Evolutionary conservation across 2,113 vertebrate species (phyloP).

Genomic region (Euleptes europaea): DNA sequence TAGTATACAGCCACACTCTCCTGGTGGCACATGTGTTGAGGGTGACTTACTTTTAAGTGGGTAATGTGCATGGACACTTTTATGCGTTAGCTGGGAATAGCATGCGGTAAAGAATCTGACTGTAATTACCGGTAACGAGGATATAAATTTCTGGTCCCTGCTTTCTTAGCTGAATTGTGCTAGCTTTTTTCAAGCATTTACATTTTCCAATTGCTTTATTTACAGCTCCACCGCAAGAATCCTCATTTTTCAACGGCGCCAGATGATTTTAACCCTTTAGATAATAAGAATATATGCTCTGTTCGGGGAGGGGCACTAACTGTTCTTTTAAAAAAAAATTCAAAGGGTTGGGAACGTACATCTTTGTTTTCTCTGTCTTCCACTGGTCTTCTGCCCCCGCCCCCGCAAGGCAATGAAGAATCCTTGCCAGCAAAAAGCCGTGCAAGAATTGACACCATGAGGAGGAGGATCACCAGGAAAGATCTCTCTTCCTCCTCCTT

Average conservation of each 20-base stretch:
- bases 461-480: too few species aligned
- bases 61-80: slow-evolving; percentile 61
- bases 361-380: too few species aligned
- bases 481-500: too few species aligned
- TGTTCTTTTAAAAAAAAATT: not conserved
- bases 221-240: slow-evolving; percentile 54
- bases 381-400: too few species aligned
- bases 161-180: slow-evolving; percentile 58
- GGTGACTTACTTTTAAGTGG: slow-evolving; percentile 53
- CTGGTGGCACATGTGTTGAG: slow-evolving; percentile 31
- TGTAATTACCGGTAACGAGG: slow-evolving; percentile 69
- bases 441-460: too few species aligned
- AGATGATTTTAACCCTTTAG: slow-evolving; percentile 52
- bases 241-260: slow-evolving; percentile 49
- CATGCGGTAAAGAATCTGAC: slow-evolving; percentile 56
- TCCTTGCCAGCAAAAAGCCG: too few species aligned
- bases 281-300: slow-evolving; percentile 22
- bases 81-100: slow-evolving; percentile 61
- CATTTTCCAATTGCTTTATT: slow-evolving; percentile 66
- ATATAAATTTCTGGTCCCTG: slow-evolving; percentile 62
- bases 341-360: too few species aligned
- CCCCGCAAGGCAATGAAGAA: too few species aligned
- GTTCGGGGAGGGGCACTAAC: not conserved
- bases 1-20: not conserved
- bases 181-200: slow-evolving; percentile 54